Conservation (phyloP, 2,888 invertebrate genomes). For the Phoenoteleia sp. region DNA sequence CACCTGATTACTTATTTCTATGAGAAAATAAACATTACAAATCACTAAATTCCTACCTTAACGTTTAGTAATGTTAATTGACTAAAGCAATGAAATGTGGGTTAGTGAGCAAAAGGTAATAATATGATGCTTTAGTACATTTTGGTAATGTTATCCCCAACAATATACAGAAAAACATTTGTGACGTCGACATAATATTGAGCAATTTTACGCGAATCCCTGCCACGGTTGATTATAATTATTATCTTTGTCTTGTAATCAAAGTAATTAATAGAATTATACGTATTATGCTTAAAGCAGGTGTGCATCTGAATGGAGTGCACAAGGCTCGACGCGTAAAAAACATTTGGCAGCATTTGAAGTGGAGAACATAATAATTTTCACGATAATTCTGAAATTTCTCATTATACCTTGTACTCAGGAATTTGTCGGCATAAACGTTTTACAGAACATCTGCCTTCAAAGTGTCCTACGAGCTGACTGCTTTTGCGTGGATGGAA, state of each 20-base stretch:
- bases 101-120: constrained; percentile 34
- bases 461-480: constrained; percentile 70
- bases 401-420: constrained; percentile 61
- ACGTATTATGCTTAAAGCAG: neutral
- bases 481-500: constrained; percentile 72
- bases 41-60: no score
- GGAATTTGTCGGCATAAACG: constrained; percentile 70
- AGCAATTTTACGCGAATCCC: neutral
- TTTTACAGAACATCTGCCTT: constrained; percentile 72
- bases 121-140: constrained; percentile 24
- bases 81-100: no score
- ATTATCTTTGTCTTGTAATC: neutral
- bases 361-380: constrained; percentile 56
- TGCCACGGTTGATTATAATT: neutral
- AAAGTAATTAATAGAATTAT: constrained; percentile 31
- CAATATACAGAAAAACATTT: constrained; percentile 62
- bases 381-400: constrained; percentile 67
- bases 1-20: no score
- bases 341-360: constrained; percentile 47
- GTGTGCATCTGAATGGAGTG: neutral
- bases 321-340: neutral
- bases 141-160: constrained; percentile 38
- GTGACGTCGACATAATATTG: constrained; percentile 2
- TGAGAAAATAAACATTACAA: no score
- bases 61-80: no score